Base-by-base conservation (phyloP, 1,140 invertebrate species). In the Cherax quadricarinatus region DNA sequence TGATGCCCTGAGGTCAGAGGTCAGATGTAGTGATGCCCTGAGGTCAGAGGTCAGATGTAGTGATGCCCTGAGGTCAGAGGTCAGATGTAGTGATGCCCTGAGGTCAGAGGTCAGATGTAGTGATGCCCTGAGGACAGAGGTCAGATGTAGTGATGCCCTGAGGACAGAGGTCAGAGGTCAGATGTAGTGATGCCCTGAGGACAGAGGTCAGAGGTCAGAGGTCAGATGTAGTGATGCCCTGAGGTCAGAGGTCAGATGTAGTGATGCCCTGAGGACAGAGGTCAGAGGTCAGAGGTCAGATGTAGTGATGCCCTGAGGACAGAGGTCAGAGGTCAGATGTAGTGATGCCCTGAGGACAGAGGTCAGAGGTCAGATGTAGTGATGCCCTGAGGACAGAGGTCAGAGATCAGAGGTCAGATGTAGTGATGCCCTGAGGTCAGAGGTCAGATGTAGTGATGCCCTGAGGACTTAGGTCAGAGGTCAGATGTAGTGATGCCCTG, bases 1-100 rank as follows among this genome's bases (percentile, higher is more conserved):
- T 41, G 30, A 41, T 41, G n/a, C n/a, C n/a, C n/a, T n/a, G n/a
- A n/a, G n/a, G n/a, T n/a, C n/a, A n/a, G n/a, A n/a, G n/a, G n/a
- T n/a, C n/a, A n/a, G n/a, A n/a, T n/a, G n/a, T n/a, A n/a, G n/a
- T 88, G 51, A 96, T 95, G 70, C 95, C 96, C 30, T 2, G 21
- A n/a, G 66, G 7, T 48, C 18, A 51, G 51, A 0, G 21, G 41
- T 12, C 10, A 49, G 12, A 30, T 0, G 30, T 41, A 41, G 30
- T 41, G 30, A 41, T 41, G n/a, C n/a, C n/a, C n/a, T n/a, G n/a
- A n/a, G n/a, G n/a, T n/a, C n/a, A n/a, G n/a, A n/a, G n/a, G n/a
- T n/a, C n/a, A n/a, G n/a, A n/a, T n/a, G n/a, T n/a, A n/a, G n/a
- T 88, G 51, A 96, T 95, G 70, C 95, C 96, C 30, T 2, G 21